Conservation (phyloP, 2,113 vertebrate species). For the Pluvianellus socialis region DNA sequence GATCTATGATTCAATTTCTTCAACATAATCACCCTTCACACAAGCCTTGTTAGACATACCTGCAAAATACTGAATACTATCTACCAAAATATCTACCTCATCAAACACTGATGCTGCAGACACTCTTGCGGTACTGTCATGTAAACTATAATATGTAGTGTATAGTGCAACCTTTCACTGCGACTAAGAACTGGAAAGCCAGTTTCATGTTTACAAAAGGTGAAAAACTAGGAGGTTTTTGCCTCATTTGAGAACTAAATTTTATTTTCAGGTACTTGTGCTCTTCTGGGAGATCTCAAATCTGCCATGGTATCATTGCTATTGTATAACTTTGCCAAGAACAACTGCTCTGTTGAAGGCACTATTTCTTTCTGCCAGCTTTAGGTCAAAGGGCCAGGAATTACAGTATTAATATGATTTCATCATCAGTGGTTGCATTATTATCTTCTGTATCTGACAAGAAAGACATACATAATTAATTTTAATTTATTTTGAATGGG, state of each 20-base stretch:
- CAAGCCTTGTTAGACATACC: neutral
- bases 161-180: neutral
- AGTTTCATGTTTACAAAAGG: neutral
- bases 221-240: neutral
- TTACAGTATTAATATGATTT: neutral
- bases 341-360: neutral
- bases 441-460: neutral
- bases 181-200: neutral
- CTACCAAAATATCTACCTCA: neutral
- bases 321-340: neutral
- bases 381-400: neutral
- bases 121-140: neutral
- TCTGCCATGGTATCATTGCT: neutral
- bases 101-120: neutral
- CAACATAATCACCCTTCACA: neutral
- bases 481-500: neutral
- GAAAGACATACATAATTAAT: neutral
- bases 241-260: neutral
- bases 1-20: neutral
- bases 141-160: fast-evolving
- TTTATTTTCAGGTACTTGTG: neutral
- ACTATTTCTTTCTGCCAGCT: neutral
- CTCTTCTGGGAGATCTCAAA: neutral
- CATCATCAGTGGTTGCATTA: neutral
- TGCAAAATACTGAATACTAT: neutral